Base-by-base conservation (phyloP, 2,888 invertebrate genomes). In the Pterobdella sp. region DNA sequence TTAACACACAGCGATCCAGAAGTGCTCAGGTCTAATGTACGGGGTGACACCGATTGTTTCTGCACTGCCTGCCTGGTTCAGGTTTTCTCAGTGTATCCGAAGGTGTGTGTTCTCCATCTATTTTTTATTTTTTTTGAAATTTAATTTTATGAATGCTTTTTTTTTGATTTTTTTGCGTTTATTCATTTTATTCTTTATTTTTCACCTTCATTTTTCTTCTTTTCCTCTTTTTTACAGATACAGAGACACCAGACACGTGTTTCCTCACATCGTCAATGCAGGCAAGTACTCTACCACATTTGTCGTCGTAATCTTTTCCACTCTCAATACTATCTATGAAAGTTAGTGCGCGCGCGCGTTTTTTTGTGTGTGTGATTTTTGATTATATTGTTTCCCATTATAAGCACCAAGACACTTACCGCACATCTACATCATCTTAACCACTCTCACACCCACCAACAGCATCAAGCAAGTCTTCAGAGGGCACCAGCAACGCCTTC, bases 241-340 rank as follows among this genome's bases (percentile, higher is more conserved):
- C 85, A 87, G 93, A 0, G 98, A 98, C 85, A 92, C 94, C 0
- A 88, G 89, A 77, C 79, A 81, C 0, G 77, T 80, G 26, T 84
- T 83, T 73, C 95, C 96, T n/a, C 98, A 98, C 87, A 87, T 98
- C 72, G 93, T 91, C 1, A 99, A 99, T 85, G 98, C 98, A 1
- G 94, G 93, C 73, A 98, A 98, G 86, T 99, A 99, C 84, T 91
- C 94, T 0, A 94, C 96, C 0, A 93, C 96, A 0, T 97, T 97
- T 86, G 89, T 96, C 77, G 95, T 95, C 2, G 92, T 96, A 18
- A 87, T 92, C 42, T 93, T 94, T 77, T 78, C 80, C 7, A 80
- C 82, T 1, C 75, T 83, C 1, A 87, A 89, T 79, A 86, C 86
- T 67, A 85, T 88, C 72, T 88, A 89, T 79, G 86, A 86, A 82